Evolutionary conservation across 1,140 invertebrate species (phyloP).

Genomic region (Panulirus ornatus): DNA sequence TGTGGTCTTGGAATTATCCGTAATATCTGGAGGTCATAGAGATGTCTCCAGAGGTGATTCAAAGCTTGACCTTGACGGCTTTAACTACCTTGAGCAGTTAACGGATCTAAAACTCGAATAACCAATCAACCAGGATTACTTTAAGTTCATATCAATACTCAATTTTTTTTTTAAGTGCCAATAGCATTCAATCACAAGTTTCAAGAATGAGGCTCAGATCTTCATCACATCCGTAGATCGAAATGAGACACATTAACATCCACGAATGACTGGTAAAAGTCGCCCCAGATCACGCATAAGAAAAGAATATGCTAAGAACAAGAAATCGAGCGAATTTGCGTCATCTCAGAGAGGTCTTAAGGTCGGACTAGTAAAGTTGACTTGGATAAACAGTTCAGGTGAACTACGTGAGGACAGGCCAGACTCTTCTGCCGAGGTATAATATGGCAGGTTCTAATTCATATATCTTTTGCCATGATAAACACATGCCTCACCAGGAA

Average conservation of each 20-base stretch:
- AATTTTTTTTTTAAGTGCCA: no score
- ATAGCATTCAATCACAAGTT: no score
- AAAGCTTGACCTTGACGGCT: no score
- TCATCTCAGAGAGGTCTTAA: background rate
- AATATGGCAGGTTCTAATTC: slow-evolving; percentile 6
- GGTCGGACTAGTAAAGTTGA: no score
- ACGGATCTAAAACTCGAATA: no score
- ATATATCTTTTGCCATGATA: slow-evolving; percentile 11
- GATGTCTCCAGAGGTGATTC: no score
- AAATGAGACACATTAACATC: background rate
- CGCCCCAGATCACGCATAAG: background rate
- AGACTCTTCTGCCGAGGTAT: background rate
- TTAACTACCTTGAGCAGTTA: no score
- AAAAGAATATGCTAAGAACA: background rate
- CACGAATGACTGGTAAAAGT: background rate
- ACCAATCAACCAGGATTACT: no score
- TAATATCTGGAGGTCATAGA: no score
- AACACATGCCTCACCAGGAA: background rate
- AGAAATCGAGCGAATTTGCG: background rate
- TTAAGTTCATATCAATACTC: no score
- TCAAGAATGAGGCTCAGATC: background rate
- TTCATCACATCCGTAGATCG: background rate
- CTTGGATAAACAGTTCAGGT: background rate
- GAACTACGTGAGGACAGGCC: background rate
- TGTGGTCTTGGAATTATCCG: no score